Percentiles rank a stretch among this genome's conserved stretches.
Conservation (phyloP, 2,113 vertebrate species). For the Rhombomys opimus region DNA sequence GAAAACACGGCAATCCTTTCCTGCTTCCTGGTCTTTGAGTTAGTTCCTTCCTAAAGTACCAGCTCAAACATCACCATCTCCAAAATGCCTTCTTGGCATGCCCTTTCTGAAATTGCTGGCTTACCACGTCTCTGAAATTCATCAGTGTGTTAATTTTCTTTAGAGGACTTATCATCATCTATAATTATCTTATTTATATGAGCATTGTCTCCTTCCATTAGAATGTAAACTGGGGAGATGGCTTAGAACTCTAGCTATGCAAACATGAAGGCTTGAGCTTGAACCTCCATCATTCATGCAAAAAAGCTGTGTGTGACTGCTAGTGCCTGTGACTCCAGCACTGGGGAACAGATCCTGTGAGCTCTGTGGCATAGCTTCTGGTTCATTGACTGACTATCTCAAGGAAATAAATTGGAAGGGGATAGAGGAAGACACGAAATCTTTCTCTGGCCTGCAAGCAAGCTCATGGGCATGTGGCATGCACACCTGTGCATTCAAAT, state of each 20-base stretch:
- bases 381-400: not conserved
- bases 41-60: not conserved
- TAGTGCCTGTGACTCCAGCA: not conserved
- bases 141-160: slow-evolving; percentile 12
- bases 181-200: not conserved
- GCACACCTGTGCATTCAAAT: not conserved
- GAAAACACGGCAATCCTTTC: not conserved
- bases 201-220: slow-evolving; percentile 10
- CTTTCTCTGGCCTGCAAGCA: not conserved
- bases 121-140: not conserved
- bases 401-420: not conserved
- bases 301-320: not conserved
- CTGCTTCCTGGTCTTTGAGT: not conserved
- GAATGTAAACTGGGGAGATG: not conserved
- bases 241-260: not conserved
- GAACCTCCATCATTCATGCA: not conserved
- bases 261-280: not conserved
- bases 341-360: not conserved
- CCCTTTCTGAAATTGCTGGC: not conserved
- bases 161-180: not conserved
- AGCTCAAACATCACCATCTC: not conserved
- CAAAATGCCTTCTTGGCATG: not conserved
- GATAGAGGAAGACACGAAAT: not conserved
- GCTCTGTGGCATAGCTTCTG: not conserved
- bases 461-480: not conserved